Evolutionary conservation across 2,113 vertebrate species (phyloP).

Genomic region (Sus scrofa): T2T-Sscrofa CM000830.6:33110501-33111000

Average conservation of each 20-base stretch:
- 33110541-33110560: neutral
- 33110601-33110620: neutral
- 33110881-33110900: neutral
- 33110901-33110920: neutral
- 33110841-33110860: neutral
- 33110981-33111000: neutral
- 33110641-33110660: neutral
- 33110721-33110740: neutral
- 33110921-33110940: constrained; percentile 1
- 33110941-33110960: neutral
- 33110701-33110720: neutral
- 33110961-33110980: neutral
- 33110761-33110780: neutral
- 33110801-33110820: neutral
- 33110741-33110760: neutral
- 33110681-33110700: neutral
- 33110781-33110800: neutral
- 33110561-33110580: neutral
- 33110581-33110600: neutral
- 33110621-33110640: neutral
- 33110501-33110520: neutral
- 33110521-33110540: neutral
- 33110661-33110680: neutral
- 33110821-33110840: constrained; percentile 6
- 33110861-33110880: neutral